Base-by-base conservation (phyloP, 2,888 invertebrate genomes). In the Timema cristinae region DNA sequence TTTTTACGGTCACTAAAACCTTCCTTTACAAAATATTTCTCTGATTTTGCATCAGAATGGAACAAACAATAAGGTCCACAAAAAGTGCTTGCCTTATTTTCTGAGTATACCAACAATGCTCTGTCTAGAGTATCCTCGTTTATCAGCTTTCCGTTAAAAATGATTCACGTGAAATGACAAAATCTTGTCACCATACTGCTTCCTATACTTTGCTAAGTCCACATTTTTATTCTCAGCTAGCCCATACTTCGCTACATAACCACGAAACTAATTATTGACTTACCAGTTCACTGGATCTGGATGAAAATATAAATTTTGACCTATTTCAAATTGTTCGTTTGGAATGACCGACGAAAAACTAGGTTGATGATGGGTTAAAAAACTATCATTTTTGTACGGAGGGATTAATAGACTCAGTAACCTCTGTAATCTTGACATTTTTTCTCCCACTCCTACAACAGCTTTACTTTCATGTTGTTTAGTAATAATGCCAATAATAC, bases 121-220 rank as follows among this genome's bases (percentile, higher is more conserved):
- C 13, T 59, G 13, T n/a, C 59, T n/a, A 13, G n/a, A n/a, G 59
- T 59, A 0, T 59, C 59, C 6, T n/a, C 59, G n/a, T 59, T 59
- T n/a, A 59, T 59, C 59, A 59, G 59, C 59, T 59, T 59, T 59
- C 59, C n/a, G 59, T 6, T n/a, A 59, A 59, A 59, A 59, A n/a
- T 59, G 59, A 8, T 59, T 59, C 13, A 8, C 59, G n/a, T 59
- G 15, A 59, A 59, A 59, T 59, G n/a, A 59, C 59, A 13, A 59
- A 59, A 59, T 59, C 59, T 2, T 2, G 6, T 59, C 59, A 59
- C 59, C 59, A 59, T 59, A 59, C 13, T 59, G n/a, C 10, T n/a
- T 59, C 59, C 15, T 59, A n/a, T 13, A 59, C 5, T n/a, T 9
- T 59, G 56, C 56, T 8, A 10, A 59, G 59, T 59, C 15, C 32